Evolutionary conservation across 2,113 vertebrate species (phyloP).

Genomic region (Bufo gargarizans): DNA sequence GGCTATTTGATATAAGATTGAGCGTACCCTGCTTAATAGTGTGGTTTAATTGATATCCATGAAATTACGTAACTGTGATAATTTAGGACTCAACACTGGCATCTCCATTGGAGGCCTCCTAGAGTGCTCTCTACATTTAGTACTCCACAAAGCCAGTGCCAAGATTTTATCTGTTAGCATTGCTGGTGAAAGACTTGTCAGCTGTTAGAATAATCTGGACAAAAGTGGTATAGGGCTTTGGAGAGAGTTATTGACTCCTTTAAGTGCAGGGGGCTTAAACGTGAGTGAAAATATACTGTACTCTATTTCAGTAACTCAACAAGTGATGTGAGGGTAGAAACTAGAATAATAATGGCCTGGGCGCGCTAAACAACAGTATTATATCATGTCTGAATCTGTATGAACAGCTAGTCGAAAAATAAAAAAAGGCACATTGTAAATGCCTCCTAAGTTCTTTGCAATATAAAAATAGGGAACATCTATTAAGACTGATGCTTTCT

Average conservation of each 20-base stretch:
- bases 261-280: background rate
- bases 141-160: background rate
- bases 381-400: background rate
- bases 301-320: background rate
- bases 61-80: constrained; percentile 11
- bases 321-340: background rate
- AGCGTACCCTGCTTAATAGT: background rate
- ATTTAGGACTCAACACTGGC: constrained; percentile 4
- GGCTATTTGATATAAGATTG: background rate
- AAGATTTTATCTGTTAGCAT: constrained; percentile 13
- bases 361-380: background rate
- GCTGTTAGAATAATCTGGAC: constrained; percentile 7
- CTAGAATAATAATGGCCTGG: background rate
- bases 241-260: background rate
- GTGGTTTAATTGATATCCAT: constrained; percentile 6
- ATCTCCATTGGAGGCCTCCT: background rate
- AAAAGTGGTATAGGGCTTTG: background rate
- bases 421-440: too few species aligned
- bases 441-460: too few species aligned
- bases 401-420: too few species aligned
- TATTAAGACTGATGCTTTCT: too few species aligned
- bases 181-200: constrained; percentile 9
- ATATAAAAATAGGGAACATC: too few species aligned
- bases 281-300: background rate
- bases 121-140: background rate